Evolutionary conservation across 92 coral and sea anemone genomes (phyloP).

Genomic region (Epizoanthus illoricatus): DNA sequence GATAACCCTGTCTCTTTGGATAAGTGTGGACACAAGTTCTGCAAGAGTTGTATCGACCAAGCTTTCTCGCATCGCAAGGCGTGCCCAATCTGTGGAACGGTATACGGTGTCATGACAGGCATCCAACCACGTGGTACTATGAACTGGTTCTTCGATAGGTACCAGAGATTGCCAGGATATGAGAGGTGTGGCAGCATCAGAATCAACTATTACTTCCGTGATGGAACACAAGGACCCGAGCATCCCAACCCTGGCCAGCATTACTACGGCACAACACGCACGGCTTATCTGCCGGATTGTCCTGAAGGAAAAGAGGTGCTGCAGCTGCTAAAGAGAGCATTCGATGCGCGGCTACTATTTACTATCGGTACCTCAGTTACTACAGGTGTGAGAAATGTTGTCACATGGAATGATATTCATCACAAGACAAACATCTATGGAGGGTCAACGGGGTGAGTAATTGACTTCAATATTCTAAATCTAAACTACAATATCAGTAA

Average conservation of each 20-base stretch:
- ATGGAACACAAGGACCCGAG: slow-evolving; percentile 38
- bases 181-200: slow-evolving; percentile 38
- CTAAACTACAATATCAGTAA: no score
- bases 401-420: slow-evolving; percentile 78
- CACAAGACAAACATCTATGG: slow-evolving; percentile 62
- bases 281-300: slow-evolving; percentile 58
- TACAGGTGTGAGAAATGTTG: slow-evolving; percentile 42
- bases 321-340: slow-evolving; percentile 59
- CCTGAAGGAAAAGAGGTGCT: slow-evolving; percentile 62
- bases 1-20: slow-evolving; percentile 15
- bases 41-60: slow-evolving; percentile 4
- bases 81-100: slow-evolving; percentile 33
- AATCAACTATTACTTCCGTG: slow-evolving; percentile 15
- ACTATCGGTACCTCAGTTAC: slow-evolving; percentile 75
- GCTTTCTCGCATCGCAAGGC: slow-evolving; percentile 6
- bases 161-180: slow-evolving; percentile 6
- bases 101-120: slow-evolving; percentile 10
- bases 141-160: background rate
- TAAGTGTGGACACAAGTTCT: slow-evolving; percentile 34
- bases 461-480: no score
- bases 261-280: slow-evolving; percentile 49
- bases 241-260: slow-evolving; percentile 63
- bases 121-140: slow-evolving; percentile 29
- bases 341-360: slow-evolving; percentile 64
- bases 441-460: slow-evolving; percentile 63